Base-by-base conservation (phyloP, 2,113 vertebrate species). In the Falcunculus frontatus region DNA sequence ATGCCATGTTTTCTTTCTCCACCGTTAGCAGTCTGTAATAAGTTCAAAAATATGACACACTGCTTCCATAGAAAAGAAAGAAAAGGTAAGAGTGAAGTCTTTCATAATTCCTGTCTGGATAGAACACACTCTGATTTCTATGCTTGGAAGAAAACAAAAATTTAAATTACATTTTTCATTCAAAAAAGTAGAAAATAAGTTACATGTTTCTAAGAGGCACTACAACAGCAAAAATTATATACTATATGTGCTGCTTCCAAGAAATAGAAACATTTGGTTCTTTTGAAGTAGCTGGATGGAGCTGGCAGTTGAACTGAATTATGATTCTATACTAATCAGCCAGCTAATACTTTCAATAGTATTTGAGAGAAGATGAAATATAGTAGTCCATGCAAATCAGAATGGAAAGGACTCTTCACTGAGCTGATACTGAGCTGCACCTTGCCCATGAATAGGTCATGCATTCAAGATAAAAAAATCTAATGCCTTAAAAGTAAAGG, bases 241-340 rank as follows among this genome's bases (percentile, higher is more conserved):
- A 60, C 17, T 65, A 69, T 35, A 83, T 44, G 69, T n/a, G 21
- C 25, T 2, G 8, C 37, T 87, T 94, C 75, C 82, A 77, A 92
- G 83, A 81, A 90, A 84, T 17, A 81, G 82, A 95, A 92, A 84
- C 3, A 29, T 67, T 59, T 92, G 10, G 42, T 72, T 95, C 89
- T 72, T 94, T 85, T 74, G 76, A 67, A 56, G 55, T 42, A 90
- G 33, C 49, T 82, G 30, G 75, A 77, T 85, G 78, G 35, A 79
- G 39, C 30, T 94, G 52, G 41, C 73, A 81, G 87, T 55, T 95
- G 77, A 93, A 96, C 69, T 89, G 53, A 95, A 64, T 95, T 95
- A 90, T 12, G 6, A 79, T 94, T 78, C 62, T 32, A 87, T n/a
- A n/a, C n/a, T n/a, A n/a, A n/a, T 56, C 46, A 87, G 55, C 39